These are phyloP conservation scores for Eupithecia dodoneata DNA, from an alignment of 2,888 invertebrate species.

Conservation along the genomic window DNA sequence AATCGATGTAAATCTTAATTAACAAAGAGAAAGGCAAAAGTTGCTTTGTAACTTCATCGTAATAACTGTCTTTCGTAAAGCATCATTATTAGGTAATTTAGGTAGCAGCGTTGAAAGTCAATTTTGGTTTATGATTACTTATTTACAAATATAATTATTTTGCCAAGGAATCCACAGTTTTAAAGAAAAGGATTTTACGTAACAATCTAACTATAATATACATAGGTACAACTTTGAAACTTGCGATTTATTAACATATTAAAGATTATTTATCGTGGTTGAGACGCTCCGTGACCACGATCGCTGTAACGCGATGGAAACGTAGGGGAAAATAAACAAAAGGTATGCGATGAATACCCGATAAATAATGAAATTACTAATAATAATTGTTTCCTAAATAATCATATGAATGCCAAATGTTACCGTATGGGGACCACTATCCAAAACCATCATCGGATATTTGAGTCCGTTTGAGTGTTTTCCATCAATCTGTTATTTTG, in stretches of 20 bases:
- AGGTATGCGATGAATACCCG: no score
- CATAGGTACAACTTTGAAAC: no score
- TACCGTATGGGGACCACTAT: background rate
- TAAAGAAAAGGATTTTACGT: background rate
- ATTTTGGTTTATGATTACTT: conserved; percentile 7
- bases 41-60: conserved; percentile 5
- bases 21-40: conserved; percentile 16
- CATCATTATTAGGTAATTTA: conserved; percentile 8
- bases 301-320: no score
- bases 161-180: background rate
- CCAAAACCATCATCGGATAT: background rate
- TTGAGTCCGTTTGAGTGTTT: background rate
- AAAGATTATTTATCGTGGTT: no score
- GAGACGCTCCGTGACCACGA: no score
- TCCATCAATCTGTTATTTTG: background rate
- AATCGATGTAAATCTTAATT: conserved; percentile 11
- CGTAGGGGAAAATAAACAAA: no score
- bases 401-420: background rate
- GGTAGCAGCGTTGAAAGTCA: background rate
- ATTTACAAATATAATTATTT: background rate
- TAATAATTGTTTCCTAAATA: no score
- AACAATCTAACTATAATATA: background rate
- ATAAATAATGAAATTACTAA: no score
- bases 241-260: no score
- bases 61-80: conserved; percentile 12